These are phyloP conservation scores for Etheostoma spectabile DNA, from an alignment of 2,113 vertebrate species.

Conservation along the genomic window DNA sequence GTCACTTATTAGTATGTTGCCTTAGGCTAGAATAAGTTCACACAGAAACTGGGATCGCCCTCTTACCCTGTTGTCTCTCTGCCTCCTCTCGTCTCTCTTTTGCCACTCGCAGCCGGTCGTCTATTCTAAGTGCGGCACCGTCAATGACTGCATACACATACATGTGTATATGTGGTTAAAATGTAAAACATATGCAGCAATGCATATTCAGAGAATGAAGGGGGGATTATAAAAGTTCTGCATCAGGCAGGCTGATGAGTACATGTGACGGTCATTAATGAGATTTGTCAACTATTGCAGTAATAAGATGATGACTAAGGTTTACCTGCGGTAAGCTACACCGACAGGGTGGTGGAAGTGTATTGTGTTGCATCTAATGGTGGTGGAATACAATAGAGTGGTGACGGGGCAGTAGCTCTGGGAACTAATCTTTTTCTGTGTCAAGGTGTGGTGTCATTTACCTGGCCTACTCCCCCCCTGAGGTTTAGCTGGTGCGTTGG, in stretches of 20 bases:
- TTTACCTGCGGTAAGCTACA: slow-evolving; percentile 49
- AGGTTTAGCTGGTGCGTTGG: slow-evolving; percentile 80
- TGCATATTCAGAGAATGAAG: slow-evolving; percentile 10
- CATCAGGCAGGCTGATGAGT: slow-evolving; percentile 43
- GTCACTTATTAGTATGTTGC: background rate
- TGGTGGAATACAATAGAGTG: slow-evolving; percentile 27
- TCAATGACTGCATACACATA: slow-evolving; percentile 88
- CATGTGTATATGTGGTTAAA: slow-evolving; percentile 39
- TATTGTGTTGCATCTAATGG: slow-evolving; percentile 52
- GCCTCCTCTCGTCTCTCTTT: slow-evolving; percentile 93
- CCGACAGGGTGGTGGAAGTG: slow-evolving; percentile 46
- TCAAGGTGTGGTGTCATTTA: slow-evolving; percentile 73
- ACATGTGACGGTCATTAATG: slow-evolving; percentile 67
- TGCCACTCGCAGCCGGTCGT: slow-evolving; percentile 91
- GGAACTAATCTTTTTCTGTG: slow-evolving; percentile 35
- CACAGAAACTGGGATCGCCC: background rate
- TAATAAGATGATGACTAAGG: slow-evolving; percentile 68
- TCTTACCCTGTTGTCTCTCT: slow-evolving; percentile 90
- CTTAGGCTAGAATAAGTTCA: background rate
- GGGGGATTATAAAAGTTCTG: slow-evolving; percentile 50
- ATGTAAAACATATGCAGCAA: slow-evolving; percentile 3
- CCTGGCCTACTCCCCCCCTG: slow-evolving; percentile 85
- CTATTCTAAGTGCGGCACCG: slow-evolving; percentile 90
- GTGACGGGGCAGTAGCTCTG: slow-evolving; percentile 34
- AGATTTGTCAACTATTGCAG: slow-evolving; percentile 65